These are phyloP conservation scores for Plectus sambesii DNA, from an alignment of 1,140 invertebrate species.

Conservation along the genomic window DNA sequence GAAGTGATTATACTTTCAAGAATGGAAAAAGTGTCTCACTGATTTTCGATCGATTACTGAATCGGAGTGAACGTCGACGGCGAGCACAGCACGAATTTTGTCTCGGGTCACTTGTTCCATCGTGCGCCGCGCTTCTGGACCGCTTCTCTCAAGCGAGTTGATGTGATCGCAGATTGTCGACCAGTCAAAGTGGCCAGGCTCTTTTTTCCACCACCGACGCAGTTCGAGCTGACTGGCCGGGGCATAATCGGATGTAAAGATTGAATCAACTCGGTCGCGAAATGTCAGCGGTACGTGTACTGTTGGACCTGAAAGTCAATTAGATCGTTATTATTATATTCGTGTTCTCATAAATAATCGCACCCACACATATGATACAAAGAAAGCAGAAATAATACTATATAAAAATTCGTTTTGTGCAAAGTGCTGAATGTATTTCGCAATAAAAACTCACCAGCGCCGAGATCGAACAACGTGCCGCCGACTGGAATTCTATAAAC, in stretches of 20 bases:
- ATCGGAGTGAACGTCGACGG: constrained; percentile 36
- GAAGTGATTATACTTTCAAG: too few relatives aligned
- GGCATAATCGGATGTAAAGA: constrained; percentile 43
- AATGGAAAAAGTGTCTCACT: too few relatives aligned
- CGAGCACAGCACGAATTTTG: constrained; percentile 40
- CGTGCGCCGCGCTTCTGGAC: constrained; percentile 25
- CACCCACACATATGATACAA: too few relatives aligned
- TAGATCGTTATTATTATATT: too few relatives aligned
- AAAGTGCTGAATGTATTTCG: too few relatives aligned
- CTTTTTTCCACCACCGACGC: constrained; percentile 31
- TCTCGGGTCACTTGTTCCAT: constrained; percentile 36
- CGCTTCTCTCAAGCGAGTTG: constrained; percentile 30
- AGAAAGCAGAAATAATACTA: too few relatives aligned
- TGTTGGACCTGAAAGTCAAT: constrained; percentile 43
- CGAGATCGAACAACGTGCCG: not conserved
- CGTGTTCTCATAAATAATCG: too few relatives aligned
- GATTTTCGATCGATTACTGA: constrained; percentile 28
- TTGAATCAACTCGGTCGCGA: constrained; percentile 28
- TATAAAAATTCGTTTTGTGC: too few relatives aligned
- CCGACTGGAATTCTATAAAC: constrained; percentile 41
- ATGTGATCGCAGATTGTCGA: constrained; percentile 41
- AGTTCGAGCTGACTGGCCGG: constrained; percentile 34
- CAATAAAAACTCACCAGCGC: too few relatives aligned
- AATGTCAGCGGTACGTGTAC: constrained; percentile 40
- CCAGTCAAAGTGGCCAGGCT: constrained; percentile 38